Conservation (phyloP, 2,888 invertebrate genomes). For the Thalpophila matura region DNA sequence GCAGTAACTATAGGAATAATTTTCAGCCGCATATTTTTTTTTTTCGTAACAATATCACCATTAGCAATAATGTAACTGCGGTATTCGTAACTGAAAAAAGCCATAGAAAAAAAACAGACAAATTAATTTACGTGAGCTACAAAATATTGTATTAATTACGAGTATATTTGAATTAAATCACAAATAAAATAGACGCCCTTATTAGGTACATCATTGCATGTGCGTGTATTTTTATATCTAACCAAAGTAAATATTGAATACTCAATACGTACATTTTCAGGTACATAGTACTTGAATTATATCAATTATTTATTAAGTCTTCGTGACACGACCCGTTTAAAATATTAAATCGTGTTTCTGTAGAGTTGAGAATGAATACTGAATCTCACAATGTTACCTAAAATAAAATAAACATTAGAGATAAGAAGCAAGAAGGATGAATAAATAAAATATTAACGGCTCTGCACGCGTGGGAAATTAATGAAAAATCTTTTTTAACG, state of each 20-base stretch:
- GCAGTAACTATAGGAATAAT: too few relatives aligned
- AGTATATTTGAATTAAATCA: too few relatives aligned
- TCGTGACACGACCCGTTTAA: conserved; percentile 42
- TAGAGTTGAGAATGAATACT: conserved; percentile 24
- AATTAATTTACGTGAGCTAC: too few relatives aligned
- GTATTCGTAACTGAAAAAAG: too few relatives aligned
- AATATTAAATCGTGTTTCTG: conserved; percentile 53
- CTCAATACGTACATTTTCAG: conserved; percentile 14
- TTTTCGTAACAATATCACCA: too few relatives aligned
- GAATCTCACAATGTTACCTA: conserved; percentile 35
- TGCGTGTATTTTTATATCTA: background rate
- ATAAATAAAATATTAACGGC: conserved; percentile 41
- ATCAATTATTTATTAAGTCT: conserved; percentile 43
- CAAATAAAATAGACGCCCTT: too few relatives aligned
- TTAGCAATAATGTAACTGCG: too few relatives aligned
- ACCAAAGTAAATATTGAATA: conserved; percentile 6
- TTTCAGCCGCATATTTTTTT: too few relatives aligned
- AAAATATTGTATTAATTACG: too few relatives aligned
- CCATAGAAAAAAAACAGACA: too few relatives aligned
- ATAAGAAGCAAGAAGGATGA: conserved; percentile 30
- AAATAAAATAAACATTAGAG: conserved; percentile 45
- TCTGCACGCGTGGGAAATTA: conserved; percentile 42
- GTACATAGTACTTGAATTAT: conserved; percentile 20
- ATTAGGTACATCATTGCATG: too few relatives aligned
- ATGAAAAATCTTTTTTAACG: conserved; percentile 20